Base-by-base conservation (phyloP, 2,888 invertebrate genomes). In the Geophilus truncorum region DNA sequence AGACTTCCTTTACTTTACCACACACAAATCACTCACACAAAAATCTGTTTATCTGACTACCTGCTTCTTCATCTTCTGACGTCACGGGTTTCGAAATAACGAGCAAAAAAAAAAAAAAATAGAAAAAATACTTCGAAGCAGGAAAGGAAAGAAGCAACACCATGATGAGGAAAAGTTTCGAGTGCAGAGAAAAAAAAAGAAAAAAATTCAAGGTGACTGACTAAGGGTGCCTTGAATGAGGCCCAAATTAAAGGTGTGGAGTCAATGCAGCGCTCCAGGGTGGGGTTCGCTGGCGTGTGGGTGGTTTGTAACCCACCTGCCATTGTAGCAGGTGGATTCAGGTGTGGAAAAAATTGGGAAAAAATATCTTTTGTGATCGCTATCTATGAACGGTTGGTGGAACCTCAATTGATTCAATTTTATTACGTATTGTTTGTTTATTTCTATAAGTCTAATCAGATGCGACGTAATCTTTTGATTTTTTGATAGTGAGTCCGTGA, bases 161-260 rank as follows among this genome's bases (percentile, higher is more conserved):
- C n/a, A n/a, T 15, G 28, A 70, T 70, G 25, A 45, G 45, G 45
- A 45, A 45, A 45, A 45, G 18, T 32, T 32, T 32, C 9, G 32
- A 15, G 5, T 9, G 18, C 5, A 12, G 4, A 7, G 45, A 70
- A 70, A 28, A 28, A 28, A 28, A 15, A 2, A 28, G 28, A 57
- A 57, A 70, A 28, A 70, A 70, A 70, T 70, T 70, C 70, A 70
- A 70, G 70, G 70, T 70, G 28, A 70, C 57, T 57, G 57, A 57
- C 28, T 70, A 70, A 70, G 28, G 70, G 70, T 23, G 70, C 51
- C 51, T 51, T 51, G 51, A 51, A 51, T 51, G 70, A 70, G 70
- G 25, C 70, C 28, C 23, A 25, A 62, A 70, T 70, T 70, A 70
- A 70, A 70, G 70, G 70, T 70, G 70, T n/a, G 70, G 70, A n/a